These are phyloP conservation scores for Hippocampus mohnikei DNA, from an alignment of 2,113 vertebrate genomes.

Conservation along the genomic window DNA sequence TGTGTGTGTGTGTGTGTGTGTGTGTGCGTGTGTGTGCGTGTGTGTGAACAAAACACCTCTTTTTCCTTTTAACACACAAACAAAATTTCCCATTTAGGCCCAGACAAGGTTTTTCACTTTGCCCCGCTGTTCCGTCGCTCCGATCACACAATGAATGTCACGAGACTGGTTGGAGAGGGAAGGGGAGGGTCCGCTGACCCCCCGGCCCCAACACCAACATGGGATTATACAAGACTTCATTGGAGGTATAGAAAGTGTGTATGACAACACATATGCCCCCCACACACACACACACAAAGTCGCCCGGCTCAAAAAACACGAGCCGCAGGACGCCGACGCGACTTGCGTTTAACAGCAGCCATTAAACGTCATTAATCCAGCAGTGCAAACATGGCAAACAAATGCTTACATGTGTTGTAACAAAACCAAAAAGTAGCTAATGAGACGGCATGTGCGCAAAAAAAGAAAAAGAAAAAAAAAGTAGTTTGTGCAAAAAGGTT, in stretches of 20 bases:
- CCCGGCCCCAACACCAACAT: background rate
- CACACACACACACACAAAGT: conserved; percentile 30
- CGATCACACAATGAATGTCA: conserved; percentile 17
- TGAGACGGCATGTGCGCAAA: conserved; percentile 27
- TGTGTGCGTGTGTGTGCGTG: conserved; percentile 10
- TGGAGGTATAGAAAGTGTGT: background rate
- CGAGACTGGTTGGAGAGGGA: conserved; percentile 3
- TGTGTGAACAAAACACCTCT: conserved; percentile 9
- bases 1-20: conserved; percentile 11
- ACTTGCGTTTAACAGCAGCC: conserved; percentile 71
- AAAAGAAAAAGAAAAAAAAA: conserved; percentile 11
- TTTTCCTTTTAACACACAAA: conserved; percentile 25
- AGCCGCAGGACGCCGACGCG: conserved; percentile 65
- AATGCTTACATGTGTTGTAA: conserved; percentile 70
- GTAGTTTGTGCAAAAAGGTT: conserved; percentile 17
- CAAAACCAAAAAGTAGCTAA: conserved; percentile 51
- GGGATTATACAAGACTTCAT: background rate
- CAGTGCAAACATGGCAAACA: conserved; percentile 69
- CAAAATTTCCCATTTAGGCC: conserved; percentile 13
- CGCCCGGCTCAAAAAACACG: conserved; percentile 54
- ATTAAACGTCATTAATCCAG: conserved; percentile 75
- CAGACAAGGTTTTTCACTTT: conserved; percentile 52
- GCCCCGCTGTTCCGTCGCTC: conserved; percentile 25
- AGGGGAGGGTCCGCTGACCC: conserved; percentile 27
- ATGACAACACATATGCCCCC: background rate